These are phyloP conservation scores for Netelia melanura DNA, from an alignment of 2,888 invertebrate species.

Conservation along the genomic window DNA sequence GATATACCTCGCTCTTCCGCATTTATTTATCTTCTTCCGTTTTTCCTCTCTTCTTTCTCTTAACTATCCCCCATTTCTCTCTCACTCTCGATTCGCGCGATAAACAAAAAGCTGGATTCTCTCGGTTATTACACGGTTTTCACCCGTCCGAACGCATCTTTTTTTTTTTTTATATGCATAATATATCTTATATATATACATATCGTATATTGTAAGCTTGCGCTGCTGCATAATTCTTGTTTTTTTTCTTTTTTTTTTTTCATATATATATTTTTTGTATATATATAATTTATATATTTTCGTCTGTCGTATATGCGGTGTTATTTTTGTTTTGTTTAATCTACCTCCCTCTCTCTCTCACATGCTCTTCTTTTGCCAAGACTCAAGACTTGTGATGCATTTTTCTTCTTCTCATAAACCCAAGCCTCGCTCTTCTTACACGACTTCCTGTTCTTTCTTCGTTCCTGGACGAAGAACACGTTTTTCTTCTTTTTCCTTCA, in stretches of 20 bases:
- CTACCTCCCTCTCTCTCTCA: neutral
- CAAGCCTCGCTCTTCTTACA: slow-evolving; percentile 37
- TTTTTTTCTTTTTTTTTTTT: slow-evolving; percentile 40
- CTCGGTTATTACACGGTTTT: slow-evolving; percentile 39
- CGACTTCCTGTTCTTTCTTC: slow-evolving; percentile 62
- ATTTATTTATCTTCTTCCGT: slow-evolving; percentile 61
- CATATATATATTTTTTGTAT: slow-evolving; percentile 77
- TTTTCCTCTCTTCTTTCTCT: slow-evolving; percentile 7
- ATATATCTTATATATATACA: slow-evolving; percentile 64
- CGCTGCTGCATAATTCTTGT: slow-evolving; percentile 64
- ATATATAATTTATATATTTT: slow-evolving; percentile 78
- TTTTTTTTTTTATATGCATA: slow-evolving; percentile 54
- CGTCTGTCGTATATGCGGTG: slow-evolving; percentile 59
- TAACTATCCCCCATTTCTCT: slow-evolving; percentile 36
- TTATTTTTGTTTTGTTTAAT: slow-evolving; percentile 36
- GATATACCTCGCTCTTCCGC: slow-evolving; percentile 61
- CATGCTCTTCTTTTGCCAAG: slow-evolving; percentile 55
- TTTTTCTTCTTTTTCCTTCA: slow-evolving; percentile 15
- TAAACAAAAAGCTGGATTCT: slow-evolving; percentile 34
- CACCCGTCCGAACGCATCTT: slow-evolving; percentile 49
- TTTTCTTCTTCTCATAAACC: slow-evolving; percentile 45
- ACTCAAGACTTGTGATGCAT: slow-evolving; percentile 14
- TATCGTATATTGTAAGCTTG: slow-evolving; percentile 77
- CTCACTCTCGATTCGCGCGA: slow-evolving; percentile 44
- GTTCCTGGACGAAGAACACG: slow-evolving; percentile 41